Evolutionary conservation across 2,888 invertebrate genomes (phyloP), one percentile per base, ranked within the genome.

Genomic region (Scaptomyza polygonia): DNA sequence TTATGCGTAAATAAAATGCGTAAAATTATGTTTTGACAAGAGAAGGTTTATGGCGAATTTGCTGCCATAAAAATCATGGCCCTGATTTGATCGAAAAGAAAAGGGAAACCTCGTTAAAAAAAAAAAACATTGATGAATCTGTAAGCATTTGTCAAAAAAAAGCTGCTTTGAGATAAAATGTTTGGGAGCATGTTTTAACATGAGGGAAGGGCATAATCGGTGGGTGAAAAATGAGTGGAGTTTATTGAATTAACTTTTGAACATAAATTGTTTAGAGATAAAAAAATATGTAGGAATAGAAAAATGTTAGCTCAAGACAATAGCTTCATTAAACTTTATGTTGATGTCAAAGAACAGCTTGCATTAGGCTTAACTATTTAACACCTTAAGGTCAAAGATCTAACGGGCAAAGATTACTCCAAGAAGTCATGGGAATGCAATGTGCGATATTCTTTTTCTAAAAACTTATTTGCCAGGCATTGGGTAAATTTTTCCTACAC

Each of bases 351-450:
- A 42, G 16, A 16, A n/a, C 21, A 30, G n/a, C 2, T 8, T 34
- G 7, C 34, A 34, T n/a, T 34, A 14, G 9, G n/a, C 48, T 3
- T 16, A 27, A 21, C 14, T 47, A n/a, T 29, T 71, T 82, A 56
- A 64, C 79, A 79, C 86, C 67, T 79, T 48, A 8, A 32, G 58
- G 80, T 77, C 69, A 79, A 59, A 63, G 67, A 79, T 66, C 79
- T 62, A 61, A 16, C 32, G 32, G 49, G 3, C 40, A 11, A 11
- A 7, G 47, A 51, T 56, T n/a, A 61, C 54, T 25, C 21, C 18
- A 29, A 9, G 11, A 7, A 12, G 40, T 54, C 58, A 43, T 70
- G 83, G 58, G 80, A 80, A 83, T 62, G 63, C 40, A 30, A 34
- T 27, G 18, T 30, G 43, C 42, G n/a, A 51, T 36, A 2, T 36